Percentiles rank a stretch among this genome's conserved stretches.
phyloP scores from a whole-genome alignment of 2,113 vertebrate genomes.

The Oophaga pumilio region DNA sequence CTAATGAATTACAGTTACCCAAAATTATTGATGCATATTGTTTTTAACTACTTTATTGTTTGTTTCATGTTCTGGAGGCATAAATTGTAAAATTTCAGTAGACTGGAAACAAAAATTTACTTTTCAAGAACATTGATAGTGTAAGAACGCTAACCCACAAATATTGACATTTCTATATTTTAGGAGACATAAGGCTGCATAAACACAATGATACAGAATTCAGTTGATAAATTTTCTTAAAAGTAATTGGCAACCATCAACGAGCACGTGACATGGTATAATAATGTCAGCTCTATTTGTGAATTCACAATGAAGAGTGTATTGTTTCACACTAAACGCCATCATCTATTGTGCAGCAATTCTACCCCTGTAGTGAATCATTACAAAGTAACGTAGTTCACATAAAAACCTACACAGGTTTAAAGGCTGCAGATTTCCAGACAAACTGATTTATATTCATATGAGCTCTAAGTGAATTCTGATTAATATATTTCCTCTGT shows the following conservation, averaged over 20 bases:
- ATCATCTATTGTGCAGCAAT: slow-evolving; percentile 11
- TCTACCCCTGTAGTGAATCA: slow-evolving; percentile 39
- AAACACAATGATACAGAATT: not conserved
- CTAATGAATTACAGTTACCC: not conserved
- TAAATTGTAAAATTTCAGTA: not conserved
- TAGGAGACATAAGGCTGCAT: not conserved
- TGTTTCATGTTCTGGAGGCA: not conserved
- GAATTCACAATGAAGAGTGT: slow-evolving; percentile 16
- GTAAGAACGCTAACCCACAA: not conserved
- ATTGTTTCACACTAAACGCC: slow-evolving; percentile 19
- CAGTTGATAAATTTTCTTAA: not conserved
- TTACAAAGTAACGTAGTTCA: slow-evolving; percentile 38
- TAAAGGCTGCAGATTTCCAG: slow-evolving; percentile 32
- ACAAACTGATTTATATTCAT: slow-evolving; percentile 48
- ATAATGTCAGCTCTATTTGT: slow-evolving; percentile 30
- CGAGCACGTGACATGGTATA: slow-evolving; percentile 18
- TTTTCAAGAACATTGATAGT: not conserved
- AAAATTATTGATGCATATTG: not conserved
- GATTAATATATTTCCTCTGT: slow-evolving; percentile 51
- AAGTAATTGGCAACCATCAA: slow-evolving; percentile 11
- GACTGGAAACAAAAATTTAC: not conserved
- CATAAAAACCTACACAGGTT: slow-evolving; percentile 26
- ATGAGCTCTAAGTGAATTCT: slow-evolving; percentile 42
- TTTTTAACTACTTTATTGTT: not conserved
- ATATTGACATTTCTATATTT: not conserved